phyloP scores from a whole-genome alignment of 2,888 invertebrate genomes.

The Melipona beecheii region DNA sequence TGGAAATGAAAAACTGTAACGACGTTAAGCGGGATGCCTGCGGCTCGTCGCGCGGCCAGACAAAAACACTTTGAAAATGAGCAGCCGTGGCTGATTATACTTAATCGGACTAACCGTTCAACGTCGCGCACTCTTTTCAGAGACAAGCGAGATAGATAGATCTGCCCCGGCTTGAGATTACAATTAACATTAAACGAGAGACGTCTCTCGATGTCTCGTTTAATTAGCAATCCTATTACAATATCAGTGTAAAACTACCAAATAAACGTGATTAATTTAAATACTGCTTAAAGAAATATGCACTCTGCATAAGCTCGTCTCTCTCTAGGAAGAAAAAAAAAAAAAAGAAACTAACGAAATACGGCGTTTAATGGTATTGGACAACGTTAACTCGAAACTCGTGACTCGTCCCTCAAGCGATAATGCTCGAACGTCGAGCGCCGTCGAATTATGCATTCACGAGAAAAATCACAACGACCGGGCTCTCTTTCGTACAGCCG shows the following conservation, averaged over 20 bases:
- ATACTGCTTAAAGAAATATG: too few relatives aligned
- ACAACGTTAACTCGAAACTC: not conserved
- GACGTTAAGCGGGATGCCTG: conserved; percentile 9
- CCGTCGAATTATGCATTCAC: conserved; percentile 1
- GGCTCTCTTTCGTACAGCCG: not conserved
- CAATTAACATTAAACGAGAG: too few relatives aligned
- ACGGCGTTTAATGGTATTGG: not conserved
- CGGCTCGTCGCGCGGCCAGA: not conserved
- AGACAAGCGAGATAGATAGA: not conserved
- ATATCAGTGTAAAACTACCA: too few relatives aligned
- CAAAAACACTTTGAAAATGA: conserved; percentile 23
- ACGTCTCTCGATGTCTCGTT: too few relatives aligned
- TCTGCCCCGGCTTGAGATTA: too few relatives aligned
- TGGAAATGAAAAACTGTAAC: conserved; percentile 39
- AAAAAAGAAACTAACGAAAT: not conserved
- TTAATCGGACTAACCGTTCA: not conserved
- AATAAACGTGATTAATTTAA: too few relatives aligned
- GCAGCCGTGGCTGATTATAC: not conserved
- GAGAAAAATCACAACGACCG: conserved; percentile 25
- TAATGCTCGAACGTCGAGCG: not conserved
- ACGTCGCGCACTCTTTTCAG: not conserved
- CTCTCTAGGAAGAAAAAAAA: too few relatives aligned
- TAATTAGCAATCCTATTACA: too few relatives aligned
- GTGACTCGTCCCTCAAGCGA: not conserved
- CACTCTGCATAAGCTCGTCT: too few relatives aligned